Conservation (phyloP, 2,888 invertebrate genomes). For the Drosophila melanosoma region DNA sequence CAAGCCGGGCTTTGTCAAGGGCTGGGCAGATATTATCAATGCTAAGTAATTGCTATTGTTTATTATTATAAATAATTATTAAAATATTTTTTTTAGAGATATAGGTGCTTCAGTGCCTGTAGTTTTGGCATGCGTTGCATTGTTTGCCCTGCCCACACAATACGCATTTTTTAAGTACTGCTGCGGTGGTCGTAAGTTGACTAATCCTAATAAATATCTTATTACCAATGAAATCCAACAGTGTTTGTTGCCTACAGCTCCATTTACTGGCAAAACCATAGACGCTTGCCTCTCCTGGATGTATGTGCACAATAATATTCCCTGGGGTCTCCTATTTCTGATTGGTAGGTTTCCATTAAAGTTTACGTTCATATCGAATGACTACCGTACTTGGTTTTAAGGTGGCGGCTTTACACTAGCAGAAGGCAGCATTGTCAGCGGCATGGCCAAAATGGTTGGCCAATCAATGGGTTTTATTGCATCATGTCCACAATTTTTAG, state of each 20-base stretch:
- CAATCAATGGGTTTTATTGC: conserved; percentile 88
- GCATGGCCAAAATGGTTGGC: conserved; percentile 91
- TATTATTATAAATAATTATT: background rate
- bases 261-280: conserved; percentile 85
- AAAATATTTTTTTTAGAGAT: conserved; percentile 32
- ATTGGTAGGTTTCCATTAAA: conserved; percentile 86
- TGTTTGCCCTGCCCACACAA: conserved; percentile 92
- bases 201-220: background rate
- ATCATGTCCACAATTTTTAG: conserved; percentile 86
- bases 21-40: conserved; percentile 89
- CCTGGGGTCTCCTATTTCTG: conserved; percentile 94
- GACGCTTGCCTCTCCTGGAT: conserved; percentile 91
- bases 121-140: conserved; percentile 89
- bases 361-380: background rate
- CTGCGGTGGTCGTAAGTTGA: conserved; percentile 73
- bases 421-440: conserved; percentile 91
- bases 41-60: conserved; percentile 43
- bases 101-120: conserved; percentile 87
- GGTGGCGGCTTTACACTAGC: conserved; percentile 96
- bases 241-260: conserved; percentile 34
- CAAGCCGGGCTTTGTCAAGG: conserved; percentile 92
- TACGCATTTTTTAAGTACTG: conserved; percentile 90
- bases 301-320: conserved; percentile 91
- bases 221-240: background rate
- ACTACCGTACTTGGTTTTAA: conserved; percentile 56